phyloP scores from a whole-genome alignment of 2,113 vertebrate species.

The Odobenus rosmarus region DNA sequence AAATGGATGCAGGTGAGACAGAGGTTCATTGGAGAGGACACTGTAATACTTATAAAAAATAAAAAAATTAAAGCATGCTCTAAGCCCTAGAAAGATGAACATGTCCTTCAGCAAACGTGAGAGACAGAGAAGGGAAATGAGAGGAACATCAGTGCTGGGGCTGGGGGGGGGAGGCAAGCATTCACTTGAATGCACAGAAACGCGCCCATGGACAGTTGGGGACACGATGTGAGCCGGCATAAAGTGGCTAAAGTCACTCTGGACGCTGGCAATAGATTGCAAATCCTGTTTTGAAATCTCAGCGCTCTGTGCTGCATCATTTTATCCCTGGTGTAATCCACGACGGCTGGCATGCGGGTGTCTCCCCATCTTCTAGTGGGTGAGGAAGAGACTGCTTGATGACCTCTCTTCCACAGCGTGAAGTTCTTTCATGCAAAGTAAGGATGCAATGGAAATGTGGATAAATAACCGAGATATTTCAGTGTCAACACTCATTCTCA shows the following conservation, averaged over 20 bases:
- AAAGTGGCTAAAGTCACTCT: rapidly evolving
- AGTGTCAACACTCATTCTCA: background rate
- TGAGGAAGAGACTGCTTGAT: rapidly evolving
- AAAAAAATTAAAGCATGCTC: background rate
- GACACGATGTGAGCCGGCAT: rapidly evolving
- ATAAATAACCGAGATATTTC: background rate
- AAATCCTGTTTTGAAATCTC: background rate
- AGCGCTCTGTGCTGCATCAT: rapidly evolving
- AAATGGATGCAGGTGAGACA: background rate
- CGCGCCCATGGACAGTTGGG: rapidly evolving
- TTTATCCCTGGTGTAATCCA: rapidly evolving
- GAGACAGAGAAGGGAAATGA: background rate
- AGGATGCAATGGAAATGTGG: rapidly evolving
- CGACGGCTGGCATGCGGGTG: rapidly evolving
- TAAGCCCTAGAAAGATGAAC: background rate
- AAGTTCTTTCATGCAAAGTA: background rate
- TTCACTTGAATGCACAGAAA: rapidly evolving
- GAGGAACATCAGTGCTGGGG: rapidly evolving
- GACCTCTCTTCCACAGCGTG: rapidly evolving
- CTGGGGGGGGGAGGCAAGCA: rapidly evolving
- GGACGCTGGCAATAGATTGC: rapidly evolving
- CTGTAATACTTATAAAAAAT: background rate
- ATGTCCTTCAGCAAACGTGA: background rate
- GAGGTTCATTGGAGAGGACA: background rate
- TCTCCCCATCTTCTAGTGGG: rapidly evolving